Conservation (phyloP, 2,113 vertebrate species). For the Pangasianodon gigas region DNA sequence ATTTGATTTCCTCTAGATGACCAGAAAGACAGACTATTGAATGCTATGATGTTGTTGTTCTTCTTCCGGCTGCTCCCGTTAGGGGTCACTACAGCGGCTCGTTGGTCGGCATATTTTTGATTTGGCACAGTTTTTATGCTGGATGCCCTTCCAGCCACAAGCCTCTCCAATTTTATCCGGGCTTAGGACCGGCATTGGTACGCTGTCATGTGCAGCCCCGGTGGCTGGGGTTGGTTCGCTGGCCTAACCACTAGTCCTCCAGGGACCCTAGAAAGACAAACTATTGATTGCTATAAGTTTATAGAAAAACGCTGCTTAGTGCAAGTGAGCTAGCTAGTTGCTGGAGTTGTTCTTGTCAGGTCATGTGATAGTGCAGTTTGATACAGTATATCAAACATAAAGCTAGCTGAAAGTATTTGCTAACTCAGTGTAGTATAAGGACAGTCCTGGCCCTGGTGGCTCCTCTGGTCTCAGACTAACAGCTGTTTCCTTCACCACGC, state of each 20-base stretch:
- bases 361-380: not conserved
- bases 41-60: too few relatives aligned
- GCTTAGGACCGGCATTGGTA: too few relatives aligned
- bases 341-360: not conserved
- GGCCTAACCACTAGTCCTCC: too few relatives aligned
- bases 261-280: not conserved
- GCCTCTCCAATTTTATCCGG: too few relatives aligned
- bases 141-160: too few relatives aligned
- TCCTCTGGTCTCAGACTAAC: constrained; percentile 1
- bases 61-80: too few relatives aligned
- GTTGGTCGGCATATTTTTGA: too few relatives aligned
- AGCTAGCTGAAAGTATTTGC: not conserved
- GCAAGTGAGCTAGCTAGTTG: not conserved
- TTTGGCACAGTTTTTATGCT: too few relatives aligned
- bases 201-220: too few relatives aligned
- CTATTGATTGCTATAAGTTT: not conserved
- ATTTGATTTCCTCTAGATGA: not conserved
- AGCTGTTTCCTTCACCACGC: constrained; percentile 22
- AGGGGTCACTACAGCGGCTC: too few relatives aligned
- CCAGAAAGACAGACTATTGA: not conserved
- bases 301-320: not conserved
- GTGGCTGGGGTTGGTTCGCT: too few relatives aligned
- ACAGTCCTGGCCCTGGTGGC: not conserved
- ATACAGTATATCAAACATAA: not conserved
- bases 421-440: not conserved